A percentile compares a stretch with the other conserved stretches of the same genome.
Evolutionary conservation across 2,113 vertebrate species (phyloP).

Genomic region (Proteles cristata): DNA sequence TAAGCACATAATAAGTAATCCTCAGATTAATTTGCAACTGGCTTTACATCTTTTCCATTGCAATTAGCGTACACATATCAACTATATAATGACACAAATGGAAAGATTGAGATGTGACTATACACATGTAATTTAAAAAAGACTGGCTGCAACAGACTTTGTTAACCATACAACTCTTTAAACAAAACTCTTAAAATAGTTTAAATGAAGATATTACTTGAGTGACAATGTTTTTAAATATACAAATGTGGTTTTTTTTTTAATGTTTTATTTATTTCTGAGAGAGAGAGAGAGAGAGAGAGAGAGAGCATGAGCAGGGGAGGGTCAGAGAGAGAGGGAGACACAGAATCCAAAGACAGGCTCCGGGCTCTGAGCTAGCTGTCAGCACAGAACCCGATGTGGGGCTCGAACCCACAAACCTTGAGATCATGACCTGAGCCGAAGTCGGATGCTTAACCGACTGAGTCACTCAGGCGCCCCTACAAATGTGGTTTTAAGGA

Average conservation of each 20-base stretch:
- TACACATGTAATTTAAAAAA: not conserved
- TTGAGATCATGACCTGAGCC: too few relatives aligned
- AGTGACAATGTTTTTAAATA: slow-evolving; percentile 3
- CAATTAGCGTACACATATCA: not conserved
- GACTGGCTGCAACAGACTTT: not conserved
- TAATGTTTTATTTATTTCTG: too few relatives aligned
- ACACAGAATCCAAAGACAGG: too few relatives aligned
- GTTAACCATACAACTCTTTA: not conserved
- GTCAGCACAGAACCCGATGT: too few relatives aligned
- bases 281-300: too few relatives aligned
- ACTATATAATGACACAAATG: not conserved
- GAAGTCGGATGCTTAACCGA: too few relatives aligned
- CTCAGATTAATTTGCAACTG: slow-evolving; percentile 13
- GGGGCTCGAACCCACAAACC: too few relatives aligned
- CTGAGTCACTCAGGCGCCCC: too few relatives aligned
- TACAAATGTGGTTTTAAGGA: not conserved
- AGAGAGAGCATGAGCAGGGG: too few relatives aligned
- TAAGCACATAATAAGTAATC: not conserved
- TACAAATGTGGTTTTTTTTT: not conserved
- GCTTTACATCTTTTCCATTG: slow-evolving; percentile 15
- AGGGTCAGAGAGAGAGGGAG: too few relatives aligned
- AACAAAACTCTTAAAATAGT: not conserved
- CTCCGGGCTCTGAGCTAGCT: too few relatives aligned
- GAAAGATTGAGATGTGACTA: not conserved
- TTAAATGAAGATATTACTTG: slow-evolving; percentile 1